Percentiles rank a stretch among this genome's conserved stretches.
Evolutionary conservation across 1,140 invertebrate species (phyloP).

Genomic region (Luehdorfia chinensis): DNA sequence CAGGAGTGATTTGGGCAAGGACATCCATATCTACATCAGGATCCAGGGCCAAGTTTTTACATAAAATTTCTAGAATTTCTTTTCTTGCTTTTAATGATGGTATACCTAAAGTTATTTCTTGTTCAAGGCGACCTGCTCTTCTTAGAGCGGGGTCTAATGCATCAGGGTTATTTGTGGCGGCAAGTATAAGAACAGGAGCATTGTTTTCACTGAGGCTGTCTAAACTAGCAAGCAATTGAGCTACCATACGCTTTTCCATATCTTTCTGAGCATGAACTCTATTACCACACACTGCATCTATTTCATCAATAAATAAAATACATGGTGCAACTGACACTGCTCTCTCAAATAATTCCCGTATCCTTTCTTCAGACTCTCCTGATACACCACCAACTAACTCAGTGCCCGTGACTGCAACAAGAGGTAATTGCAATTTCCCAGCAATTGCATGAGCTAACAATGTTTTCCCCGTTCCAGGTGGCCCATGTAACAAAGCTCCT

Average conservation of each 20-base stretch:
- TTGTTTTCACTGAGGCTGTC: constrained; percentile 87
- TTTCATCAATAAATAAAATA: constrained; percentile 96
- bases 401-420: constrained; percentile 92
- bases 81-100: constrained; percentile 89
- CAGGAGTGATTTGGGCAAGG: constrained; percentile 92
- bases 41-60: constrained; percentile 83
- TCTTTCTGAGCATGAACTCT: constrained; percentile 93
- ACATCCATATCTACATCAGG: constrained; percentile 83
- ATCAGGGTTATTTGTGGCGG: constrained; percentile 96
- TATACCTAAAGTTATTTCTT: constrained; percentile 95
- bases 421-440: constrained; percentile 83
- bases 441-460: constrained; percentile 94
- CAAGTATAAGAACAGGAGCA: constrained; percentile 90
- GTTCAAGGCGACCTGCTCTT: constrained; percentile 93
- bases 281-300: constrained; percentile 93
- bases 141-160: constrained; percentile 94
- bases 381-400: constrained; percentile 96
- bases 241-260: constrained; percentile 96
- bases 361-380: constrained; percentile 95
- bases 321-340: constrained; percentile 86
- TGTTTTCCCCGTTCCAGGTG: constrained; percentile 96
- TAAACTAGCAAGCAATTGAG: constrained; percentile 92
- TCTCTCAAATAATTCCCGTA: constrained; percentile 93
- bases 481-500: constrained; percentile 93
- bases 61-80: constrained; percentile 85